Evolutionary conservation across 2,888 invertebrate species (phyloP).

Genomic region (Cremastinae sp.): DNA sequence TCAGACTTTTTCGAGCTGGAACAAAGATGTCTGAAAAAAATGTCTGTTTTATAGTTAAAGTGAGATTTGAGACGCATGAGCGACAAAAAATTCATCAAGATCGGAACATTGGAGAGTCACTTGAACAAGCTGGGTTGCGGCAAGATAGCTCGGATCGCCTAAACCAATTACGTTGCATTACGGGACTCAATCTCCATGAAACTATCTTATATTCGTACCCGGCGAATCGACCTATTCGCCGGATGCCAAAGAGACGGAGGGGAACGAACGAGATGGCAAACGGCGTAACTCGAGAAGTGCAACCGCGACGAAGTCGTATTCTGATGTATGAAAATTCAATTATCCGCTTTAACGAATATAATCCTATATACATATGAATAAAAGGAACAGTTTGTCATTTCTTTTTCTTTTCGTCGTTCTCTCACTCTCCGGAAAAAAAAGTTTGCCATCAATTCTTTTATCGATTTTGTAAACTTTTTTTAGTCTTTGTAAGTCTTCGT

Average conservation of each 20-base stretch:
- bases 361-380: constrained; percentile 69
- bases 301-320: constrained; percentile 57
- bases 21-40: no score
- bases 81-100: constrained; percentile 13
- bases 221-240: constrained; percentile 47
- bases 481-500: no score
- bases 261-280: neutral
- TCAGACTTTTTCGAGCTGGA: no score
- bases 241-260: constrained; percentile 8
- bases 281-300: constrained; percentile 12
- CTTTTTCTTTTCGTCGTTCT: constrained; percentile 42
- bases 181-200: constrained; percentile 59
- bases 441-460: no score
- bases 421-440: constrained; percentile 6
- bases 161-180: constrained; percentile 55
- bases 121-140: neutral
- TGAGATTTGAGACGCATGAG: constrained; percentile 17
- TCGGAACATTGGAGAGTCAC: neutral
- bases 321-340: constrained; percentile 69
- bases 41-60: no score
- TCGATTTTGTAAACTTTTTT: no score
- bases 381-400: constrained; percentile 59
- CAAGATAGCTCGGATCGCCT: constrained; percentile 37
- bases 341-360: constrained; percentile 65
- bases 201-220: no score